Percentiles rank a stretch among this genome's conserved stretches.
Evolutionary conservation across 2,797 vertebrate species (phyloP).

Genomic region (Danio kyathit): DNA sequence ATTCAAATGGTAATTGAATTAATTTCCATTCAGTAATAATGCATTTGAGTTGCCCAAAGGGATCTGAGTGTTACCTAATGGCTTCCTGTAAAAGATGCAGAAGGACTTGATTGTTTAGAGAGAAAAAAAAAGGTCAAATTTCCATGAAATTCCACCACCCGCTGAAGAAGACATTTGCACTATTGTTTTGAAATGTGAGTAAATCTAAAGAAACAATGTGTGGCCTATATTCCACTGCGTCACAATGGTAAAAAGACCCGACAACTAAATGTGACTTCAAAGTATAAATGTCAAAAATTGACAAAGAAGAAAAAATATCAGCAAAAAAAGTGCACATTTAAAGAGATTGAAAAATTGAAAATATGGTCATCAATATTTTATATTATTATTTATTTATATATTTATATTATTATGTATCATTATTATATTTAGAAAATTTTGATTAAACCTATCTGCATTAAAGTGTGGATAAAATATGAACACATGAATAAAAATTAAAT

Average conservation of each 20-base stretch:
- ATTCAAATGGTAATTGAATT: conserved; percentile 54
- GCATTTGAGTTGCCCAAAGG: not conserved
- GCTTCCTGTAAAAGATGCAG: conserved; percentile 16
- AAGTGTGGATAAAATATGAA: too few species aligned
- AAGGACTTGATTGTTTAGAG: not conserved
- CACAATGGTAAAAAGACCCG: not conserved
- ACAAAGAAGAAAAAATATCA: not conserved
- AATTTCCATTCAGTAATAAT: conserved; percentile 23
- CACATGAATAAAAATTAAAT: too few species aligned
- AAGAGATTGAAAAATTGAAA: too few species aligned
- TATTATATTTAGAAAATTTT: too few species aligned
- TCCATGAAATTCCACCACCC: conserved; percentile 7
- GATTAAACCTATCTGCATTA: too few species aligned
- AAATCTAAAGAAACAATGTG: conserved; percentile 18
- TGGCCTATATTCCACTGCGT: conserved; percentile 6
- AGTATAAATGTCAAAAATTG: not conserved
- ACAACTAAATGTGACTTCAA: not conserved
- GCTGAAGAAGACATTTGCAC: conserved; percentile 28
- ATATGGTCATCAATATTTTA: too few species aligned
- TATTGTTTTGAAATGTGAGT: conserved; percentile 16
- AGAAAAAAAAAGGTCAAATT: conserved; percentile 32
- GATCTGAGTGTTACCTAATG: conserved; percentile 27
- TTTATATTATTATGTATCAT: too few species aligned
- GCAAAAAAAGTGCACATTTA: too few species aligned
- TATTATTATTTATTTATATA: too few species aligned